Evolutionary conservation across 1,140 invertebrate genomes (phyloP), one percentile per base, ranked within the genome.

Genomic region (Zelostemma sp.): DNA sequence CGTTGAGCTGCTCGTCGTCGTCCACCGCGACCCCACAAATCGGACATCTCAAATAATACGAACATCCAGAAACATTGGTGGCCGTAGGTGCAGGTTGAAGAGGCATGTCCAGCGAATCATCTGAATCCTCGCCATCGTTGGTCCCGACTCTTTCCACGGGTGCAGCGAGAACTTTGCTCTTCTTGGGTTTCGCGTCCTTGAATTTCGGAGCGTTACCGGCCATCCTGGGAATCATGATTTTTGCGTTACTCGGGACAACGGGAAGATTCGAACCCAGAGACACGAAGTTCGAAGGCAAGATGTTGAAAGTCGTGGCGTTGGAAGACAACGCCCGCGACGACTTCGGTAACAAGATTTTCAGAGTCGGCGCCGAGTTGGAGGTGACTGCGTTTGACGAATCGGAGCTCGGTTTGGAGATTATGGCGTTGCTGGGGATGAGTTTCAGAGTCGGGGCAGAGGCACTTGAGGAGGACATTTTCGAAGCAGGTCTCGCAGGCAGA

Each of bases 1-100:
- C 50, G 1, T 54, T 11, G 4, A 73, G 53, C 0, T 72, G 33
- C 9, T 72, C 65, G 9, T 73, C 57, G 51, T 72, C 66, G 6
- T 75, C 73, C 1, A 77, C 55, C 0, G 58, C 58, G 46, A 73
- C 66, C 11, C 71, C 70, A 21, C 74, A 75, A 6, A 73, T 40
- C 11, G 73, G 64, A 25, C 68, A 76, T 14, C 65, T 61, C 6
- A 67, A 60, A 6, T 65, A 57, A 38, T 64, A 64, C 19, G 60
- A 54, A 18, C 70, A 66, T 3, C 48, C 59, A 0, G 69, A 63
- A 12, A 8, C 33, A 2, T 55, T 38, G 11, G 9, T 45, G 35
- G 58, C 62, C 11, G 59, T 67, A 1, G 69, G 69, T 0, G 56
- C 35, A 8, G 51, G 43, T 47, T 72, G 69, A 5, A 72, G 17